phyloP scores from a whole-genome alignment of 2,797 vertebrate genomes.

The Phalanger gymnotis region DNA sequence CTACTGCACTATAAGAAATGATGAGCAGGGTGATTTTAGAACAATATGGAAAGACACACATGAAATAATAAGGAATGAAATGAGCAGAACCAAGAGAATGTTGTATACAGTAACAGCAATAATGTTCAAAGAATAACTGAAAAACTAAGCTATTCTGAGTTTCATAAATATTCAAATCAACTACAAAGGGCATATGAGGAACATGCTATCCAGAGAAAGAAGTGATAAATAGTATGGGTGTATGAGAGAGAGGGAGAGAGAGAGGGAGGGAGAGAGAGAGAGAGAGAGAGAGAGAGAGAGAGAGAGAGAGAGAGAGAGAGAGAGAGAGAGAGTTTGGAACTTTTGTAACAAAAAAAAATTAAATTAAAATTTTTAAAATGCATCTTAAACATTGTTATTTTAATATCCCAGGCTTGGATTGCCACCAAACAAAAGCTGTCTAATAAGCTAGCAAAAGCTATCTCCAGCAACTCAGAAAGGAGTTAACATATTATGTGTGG shows the following conservation, averaged over 20 bases:
- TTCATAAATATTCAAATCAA: background rate
- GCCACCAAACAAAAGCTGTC: slow-evolving; percentile 57
- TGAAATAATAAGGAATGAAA: background rate
- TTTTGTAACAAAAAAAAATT: no score
- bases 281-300: no score
- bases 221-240: background rate
- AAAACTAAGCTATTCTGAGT: background rate
- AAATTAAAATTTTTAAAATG: slow-evolving; percentile 29
- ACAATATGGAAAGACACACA: background rate
- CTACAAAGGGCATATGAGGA: background rate
- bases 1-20: background rate
- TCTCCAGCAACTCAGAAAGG: slow-evolving; percentile 53
- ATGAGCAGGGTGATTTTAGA: background rate
- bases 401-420: slow-evolving; percentile 33
- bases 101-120: background rate
- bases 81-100: background rate
- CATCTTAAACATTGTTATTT: background rate
- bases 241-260: no score
- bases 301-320: no score
- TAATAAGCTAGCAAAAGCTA: slow-evolving; percentile 66
- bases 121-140: background rate
- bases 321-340: no score
- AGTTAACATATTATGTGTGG: slow-evolving; percentile 74
- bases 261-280: no score
- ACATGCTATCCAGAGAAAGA: background rate